Conservation (phyloP, 2,113 vertebrate genomes). For the Sisor rabdophorus region DNA sequence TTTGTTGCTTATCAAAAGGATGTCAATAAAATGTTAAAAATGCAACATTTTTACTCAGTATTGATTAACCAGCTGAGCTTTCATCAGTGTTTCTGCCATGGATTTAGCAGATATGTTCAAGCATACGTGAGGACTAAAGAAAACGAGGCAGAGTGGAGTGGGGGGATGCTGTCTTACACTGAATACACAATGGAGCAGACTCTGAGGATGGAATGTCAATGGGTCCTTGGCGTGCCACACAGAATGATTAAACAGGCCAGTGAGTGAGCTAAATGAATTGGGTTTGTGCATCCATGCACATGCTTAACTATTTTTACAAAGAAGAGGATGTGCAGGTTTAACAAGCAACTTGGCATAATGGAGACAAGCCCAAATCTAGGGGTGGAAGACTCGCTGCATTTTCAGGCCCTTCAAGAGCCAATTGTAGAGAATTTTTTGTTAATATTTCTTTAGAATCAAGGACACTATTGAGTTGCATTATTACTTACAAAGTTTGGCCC, state of each 20-base stretch:
- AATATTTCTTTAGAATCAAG: too few species aligned
- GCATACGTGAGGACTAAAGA: slow-evolving; percentile 7
- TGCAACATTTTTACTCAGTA: not conserved
- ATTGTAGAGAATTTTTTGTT: too few species aligned
- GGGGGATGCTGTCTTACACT: slow-evolving; percentile 15
- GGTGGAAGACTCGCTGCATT: not conserved
- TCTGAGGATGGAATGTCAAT: slow-evolving; percentile 64
- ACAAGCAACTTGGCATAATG: not conserved
- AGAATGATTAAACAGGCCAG: slow-evolving; percentile 63
- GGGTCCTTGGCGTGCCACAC: slow-evolving; percentile 46
- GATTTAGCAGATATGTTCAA: slow-evolving; percentile 16
- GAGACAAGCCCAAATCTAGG: not conserved
- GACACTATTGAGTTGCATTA: too few species aligned
- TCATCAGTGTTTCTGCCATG: not conserved
- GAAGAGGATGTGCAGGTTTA: slow-evolving; percentile 7
- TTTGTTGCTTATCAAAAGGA: not conserved
- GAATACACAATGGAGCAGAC: slow-evolving; percentile 64
- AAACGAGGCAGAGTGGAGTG: not conserved
- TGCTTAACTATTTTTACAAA: slow-evolving; percentile 4
- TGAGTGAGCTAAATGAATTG: slow-evolving; percentile 50
- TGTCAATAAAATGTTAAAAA: not conserved
- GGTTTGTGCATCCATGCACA: slow-evolving; percentile 15
- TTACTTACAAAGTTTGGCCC: too few species aligned
- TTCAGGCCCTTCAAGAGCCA: slow-evolving; percentile 5
- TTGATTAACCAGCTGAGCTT: not conserved